Evolutionary conservation across 2,797 vertebrate species (phyloP), one percentile per base, ranked within the genome.

Genomic region (Tenualosa ilisha): DNA sequence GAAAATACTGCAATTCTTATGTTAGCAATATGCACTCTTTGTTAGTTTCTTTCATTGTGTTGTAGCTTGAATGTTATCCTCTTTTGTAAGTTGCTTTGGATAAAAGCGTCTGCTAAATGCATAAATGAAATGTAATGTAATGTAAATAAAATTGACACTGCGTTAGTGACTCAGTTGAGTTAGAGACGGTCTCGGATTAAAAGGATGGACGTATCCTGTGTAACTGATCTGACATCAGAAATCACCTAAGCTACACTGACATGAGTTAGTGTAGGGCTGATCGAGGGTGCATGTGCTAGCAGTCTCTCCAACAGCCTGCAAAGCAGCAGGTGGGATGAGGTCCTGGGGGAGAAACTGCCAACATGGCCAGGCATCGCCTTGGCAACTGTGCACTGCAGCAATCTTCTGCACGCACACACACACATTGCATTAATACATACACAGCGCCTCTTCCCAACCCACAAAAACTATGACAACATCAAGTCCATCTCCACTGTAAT

Each of bases 331-430:
- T 20, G 9, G 83, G 82, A 65, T 79, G 49, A 26, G 37, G 83
- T 37, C 83, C 43, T 59, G 51, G 54, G 50, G 81, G 40, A 88
- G 54, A 8, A 4, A 86, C 6, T 82, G 63, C 86, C 83, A 86
- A 85, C n/a, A 79, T 46, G 51, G 65, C 63, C 54, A 68, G 53
- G 24, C 8, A 81, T 86, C 84, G 81, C 85, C 85, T 82, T 86
- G 86, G 83, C 84, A 88, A 89, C 85, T 31, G 54, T 86, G 83
- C 81, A 81, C 86, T 86, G 85, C 85, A 84, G 82, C 86, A 7
- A 63, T 84, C 61, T 82, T 61, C 75, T 79, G 81, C 81, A 3
- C 82, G 72, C 82, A 75, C 84, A 81, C 65, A 17, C 63, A 68
- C 65, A 72, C 59, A 63, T n/a, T 65, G 82, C 84, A 84, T 54